A percentile compares a stretch with the other conserved stretches of the same genome.
Evolutionary conservation across 2,113 vertebrate species (phyloP).

Genomic region (Mus musculus): DNA sequence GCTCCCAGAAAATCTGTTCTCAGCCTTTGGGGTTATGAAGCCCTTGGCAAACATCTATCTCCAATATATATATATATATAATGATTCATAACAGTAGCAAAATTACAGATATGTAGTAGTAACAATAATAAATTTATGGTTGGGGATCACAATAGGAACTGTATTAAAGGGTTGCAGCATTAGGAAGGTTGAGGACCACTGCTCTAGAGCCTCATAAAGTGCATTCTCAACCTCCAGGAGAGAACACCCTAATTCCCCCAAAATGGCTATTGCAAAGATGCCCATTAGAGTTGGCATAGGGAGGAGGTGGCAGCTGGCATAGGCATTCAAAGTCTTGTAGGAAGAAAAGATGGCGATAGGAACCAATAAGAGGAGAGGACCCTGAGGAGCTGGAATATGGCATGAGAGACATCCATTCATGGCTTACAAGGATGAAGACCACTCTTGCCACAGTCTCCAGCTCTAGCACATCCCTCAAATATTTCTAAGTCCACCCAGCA

Average conservation of each 20-base stretch:
- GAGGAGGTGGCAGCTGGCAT: no score
- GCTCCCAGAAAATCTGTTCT: neutral
- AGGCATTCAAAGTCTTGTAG: neutral
- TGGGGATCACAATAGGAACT: neutral
- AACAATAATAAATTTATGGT: neutral
- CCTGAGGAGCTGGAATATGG: neutral
- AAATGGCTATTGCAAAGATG: neutral
- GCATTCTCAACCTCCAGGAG: neutral
- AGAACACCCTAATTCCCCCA: no score
- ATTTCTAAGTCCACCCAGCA: neutral
- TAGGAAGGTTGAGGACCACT: no score
- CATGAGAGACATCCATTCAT: neutral
- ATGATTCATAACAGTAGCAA: neutral
- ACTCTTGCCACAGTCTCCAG: neutral
- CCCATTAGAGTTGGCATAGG: neutral
- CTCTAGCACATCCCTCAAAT: neutral
- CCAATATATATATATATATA: neutral
- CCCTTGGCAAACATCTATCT: neutral
- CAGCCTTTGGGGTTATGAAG: neutral
- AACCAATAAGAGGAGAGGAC: neutral
- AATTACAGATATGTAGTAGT: neutral
- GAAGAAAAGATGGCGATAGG: neutral
- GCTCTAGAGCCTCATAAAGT: neutral
- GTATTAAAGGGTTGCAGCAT: neutral
- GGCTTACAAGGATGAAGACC: neutral